Conservation (phyloP, 2,113 vertebrate species). For the Peromyscus leucopus region DNA sequence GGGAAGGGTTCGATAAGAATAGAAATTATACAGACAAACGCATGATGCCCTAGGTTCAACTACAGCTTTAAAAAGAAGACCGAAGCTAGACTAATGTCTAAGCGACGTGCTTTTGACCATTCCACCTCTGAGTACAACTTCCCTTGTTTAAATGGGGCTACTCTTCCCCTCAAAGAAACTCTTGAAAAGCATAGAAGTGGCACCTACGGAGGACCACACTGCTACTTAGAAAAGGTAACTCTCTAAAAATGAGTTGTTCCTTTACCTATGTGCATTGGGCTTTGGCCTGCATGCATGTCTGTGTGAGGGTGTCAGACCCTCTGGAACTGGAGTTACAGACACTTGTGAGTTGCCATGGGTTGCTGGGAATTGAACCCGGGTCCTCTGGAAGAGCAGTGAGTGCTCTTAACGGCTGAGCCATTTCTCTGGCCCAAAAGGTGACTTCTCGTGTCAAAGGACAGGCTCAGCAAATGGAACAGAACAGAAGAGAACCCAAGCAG, state of each 20-base stretch:
- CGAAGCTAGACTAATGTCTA: background rate
- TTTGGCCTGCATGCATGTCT: background rate
- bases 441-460: background rate
- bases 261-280: background rate
- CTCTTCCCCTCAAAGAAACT: background rate
- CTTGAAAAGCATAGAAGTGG: background rate
- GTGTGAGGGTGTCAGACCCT: background rate
- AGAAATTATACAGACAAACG: background rate
- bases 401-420: background rate
- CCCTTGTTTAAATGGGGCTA: background rate
- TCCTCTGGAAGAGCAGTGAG: background rate
- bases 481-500: background rate
- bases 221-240: background rate
- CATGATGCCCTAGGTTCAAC: background rate
- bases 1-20: background rate
- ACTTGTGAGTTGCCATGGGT: background rate
- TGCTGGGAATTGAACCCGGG: background rate
- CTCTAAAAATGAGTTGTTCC: background rate
- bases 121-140: background rate
- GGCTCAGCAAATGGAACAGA: background rate
- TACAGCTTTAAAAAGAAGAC: background rate
- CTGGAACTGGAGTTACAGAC: background rate
- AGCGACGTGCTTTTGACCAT: background rate
- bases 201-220: background rate
- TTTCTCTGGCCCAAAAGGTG: background rate